Percentiles rank a stretch among this genome's conserved stretches.
These are phyloP conservation scores for Gymnocypris eckloni DNA, from an alignment of 2,797 vertebrate species.

Conservation along the genomic window DNA sequence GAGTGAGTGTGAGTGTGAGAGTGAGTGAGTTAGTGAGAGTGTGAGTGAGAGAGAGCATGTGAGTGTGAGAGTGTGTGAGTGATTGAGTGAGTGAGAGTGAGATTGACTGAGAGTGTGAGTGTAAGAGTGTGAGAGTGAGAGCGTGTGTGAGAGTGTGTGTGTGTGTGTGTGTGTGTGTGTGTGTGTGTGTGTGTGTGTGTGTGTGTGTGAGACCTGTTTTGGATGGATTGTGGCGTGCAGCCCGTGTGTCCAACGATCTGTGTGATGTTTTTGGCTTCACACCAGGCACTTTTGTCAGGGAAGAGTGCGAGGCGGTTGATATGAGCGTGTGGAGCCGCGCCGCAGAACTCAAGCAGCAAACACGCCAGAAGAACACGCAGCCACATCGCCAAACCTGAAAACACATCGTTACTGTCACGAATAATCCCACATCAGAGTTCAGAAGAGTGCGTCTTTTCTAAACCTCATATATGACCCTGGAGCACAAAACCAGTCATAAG, in stretches of 20 bases:
- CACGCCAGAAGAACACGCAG: slow-evolving; percentile 80
- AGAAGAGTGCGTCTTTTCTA: neutral
- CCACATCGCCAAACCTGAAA: slow-evolving; percentile 73
- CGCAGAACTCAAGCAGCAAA: slow-evolving; percentile 80
- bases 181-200: slow-evolving; percentile 25
- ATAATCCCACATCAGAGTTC: neutral
- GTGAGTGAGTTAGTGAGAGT: no score
- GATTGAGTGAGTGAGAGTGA: neutral
- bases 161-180: slow-evolving; percentile 18
- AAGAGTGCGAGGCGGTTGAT: slow-evolving; percentile 97
- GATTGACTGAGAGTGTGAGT: neutral
- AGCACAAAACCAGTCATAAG: no score
- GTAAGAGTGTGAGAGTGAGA: neutral
- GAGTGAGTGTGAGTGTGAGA: no score
- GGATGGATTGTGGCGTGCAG: slow-evolving; percentile 95
- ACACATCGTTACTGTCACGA: neutral
- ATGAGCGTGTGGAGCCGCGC: slow-evolving; percentile 88
- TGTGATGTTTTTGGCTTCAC: slow-evolving; percentile 99
- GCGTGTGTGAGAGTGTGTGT: neutral
- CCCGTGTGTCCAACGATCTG: slow-evolving; percentile 98
- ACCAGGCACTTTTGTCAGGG: slow-evolving; percentile 99
- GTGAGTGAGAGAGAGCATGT: no score
- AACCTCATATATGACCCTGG: neutral
- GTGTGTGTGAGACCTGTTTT: slow-evolving; percentile 89
- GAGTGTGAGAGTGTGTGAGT: no score